These are phyloP conservation scores for Rhagophthalmus giganteus DNA, from an alignment of 2,888 invertebrate species.

Conservation along the genomic window DNA sequence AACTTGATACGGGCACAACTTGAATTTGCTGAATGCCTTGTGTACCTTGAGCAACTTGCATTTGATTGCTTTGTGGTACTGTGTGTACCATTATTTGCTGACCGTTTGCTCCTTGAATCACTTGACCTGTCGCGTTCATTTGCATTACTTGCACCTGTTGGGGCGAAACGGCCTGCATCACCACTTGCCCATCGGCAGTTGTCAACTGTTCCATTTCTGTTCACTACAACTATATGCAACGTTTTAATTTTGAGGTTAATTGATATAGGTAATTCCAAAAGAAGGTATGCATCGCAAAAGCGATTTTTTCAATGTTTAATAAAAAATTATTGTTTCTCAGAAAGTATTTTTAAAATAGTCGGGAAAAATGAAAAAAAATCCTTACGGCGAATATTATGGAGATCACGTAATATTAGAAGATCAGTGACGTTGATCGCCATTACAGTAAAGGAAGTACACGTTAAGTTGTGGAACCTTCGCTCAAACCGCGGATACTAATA, in stretches of 20 bases:
- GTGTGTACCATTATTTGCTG: constrained; percentile 74
- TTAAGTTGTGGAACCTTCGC: constrained; percentile 25
- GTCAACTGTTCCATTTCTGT: constrained; percentile 62
- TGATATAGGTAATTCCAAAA: too few species aligned
- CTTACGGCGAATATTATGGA: too few species aligned
- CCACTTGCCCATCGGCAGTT: constrained; percentile 65
- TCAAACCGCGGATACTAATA: constrained; percentile 24
- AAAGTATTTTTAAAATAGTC: too few species aligned
- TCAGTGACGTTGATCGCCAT: constrained; percentile 21
- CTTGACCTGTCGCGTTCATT: constrained; percentile 61
- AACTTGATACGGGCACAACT: constrained; percentile 71
- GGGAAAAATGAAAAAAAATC: too few species aligned
- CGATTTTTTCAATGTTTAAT: too few species aligned
- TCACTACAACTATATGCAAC: not conserved
- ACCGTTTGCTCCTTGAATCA: constrained; percentile 68
- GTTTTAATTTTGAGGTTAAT: constrained; percentile 3
- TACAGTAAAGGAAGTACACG: constrained; percentile 22
- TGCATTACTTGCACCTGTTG: constrained; percentile 67
- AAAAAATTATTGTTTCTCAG: too few species aligned
- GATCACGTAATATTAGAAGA: not conserved
- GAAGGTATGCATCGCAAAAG: too few species aligned
- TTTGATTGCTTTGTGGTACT: constrained; percentile 63
- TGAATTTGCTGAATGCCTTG: constrained; percentile 72
- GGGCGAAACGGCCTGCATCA: constrained; percentile 63
- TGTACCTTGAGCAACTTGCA: constrained; percentile 67